phyloP scores from a whole-genome alignment of 2,888 invertebrate genomes.

The Chrysomela aeneicollis region DNA sequence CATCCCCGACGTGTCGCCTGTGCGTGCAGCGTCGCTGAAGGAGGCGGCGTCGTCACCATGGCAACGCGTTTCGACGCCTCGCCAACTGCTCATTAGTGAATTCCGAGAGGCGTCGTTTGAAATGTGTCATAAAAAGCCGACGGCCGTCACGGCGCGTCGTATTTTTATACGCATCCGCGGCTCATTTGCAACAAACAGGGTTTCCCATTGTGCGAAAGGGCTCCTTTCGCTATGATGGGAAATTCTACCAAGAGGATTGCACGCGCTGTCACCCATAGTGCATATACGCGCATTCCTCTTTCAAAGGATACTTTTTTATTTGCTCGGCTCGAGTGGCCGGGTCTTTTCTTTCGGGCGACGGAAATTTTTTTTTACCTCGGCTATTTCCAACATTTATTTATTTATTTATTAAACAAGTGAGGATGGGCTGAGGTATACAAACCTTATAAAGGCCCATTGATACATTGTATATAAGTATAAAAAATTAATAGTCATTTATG shows the following conservation, averaged over 20 bases:
- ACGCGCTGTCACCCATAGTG: slow-evolving; percentile 40
- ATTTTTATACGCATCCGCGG: slow-evolving; percentile 40
- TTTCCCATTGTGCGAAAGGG: slow-evolving; percentile 41
- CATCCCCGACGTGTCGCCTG: background rate
- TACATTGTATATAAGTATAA: too few relatives aligned
- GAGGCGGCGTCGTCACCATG: slow-evolving; percentile 52
- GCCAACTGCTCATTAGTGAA: slow-evolving; percentile 61
- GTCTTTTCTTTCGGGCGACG: background rate
- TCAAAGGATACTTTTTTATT: background rate
- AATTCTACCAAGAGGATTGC: slow-evolving; percentile 35
- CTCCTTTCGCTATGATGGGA: slow-evolving; percentile 37
- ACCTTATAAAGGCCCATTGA: too few relatives aligned
- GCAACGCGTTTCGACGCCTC: slow-evolving; percentile 54
- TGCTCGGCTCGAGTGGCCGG: background rate
- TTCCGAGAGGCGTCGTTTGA: slow-evolving; percentile 61
- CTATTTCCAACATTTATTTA: too few relatives aligned
- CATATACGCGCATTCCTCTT: slow-evolving; percentile 29
- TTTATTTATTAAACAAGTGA: too few relatives aligned
- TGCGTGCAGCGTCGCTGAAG: slow-evolving; percentile 17
- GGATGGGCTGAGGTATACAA: too few relatives aligned
- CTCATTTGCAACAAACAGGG: slow-evolving; percentile 47
- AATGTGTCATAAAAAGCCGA: slow-evolving; percentile 60
- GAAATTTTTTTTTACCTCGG: background rate
- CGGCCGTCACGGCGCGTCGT: slow-evolving; percentile 50
- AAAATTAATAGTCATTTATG: too few relatives aligned